These are phyloP conservation scores for Forpus xanthops DNA, from an alignment of 2,797 vertebrate genomes.

Conservation along the genomic window DNA sequence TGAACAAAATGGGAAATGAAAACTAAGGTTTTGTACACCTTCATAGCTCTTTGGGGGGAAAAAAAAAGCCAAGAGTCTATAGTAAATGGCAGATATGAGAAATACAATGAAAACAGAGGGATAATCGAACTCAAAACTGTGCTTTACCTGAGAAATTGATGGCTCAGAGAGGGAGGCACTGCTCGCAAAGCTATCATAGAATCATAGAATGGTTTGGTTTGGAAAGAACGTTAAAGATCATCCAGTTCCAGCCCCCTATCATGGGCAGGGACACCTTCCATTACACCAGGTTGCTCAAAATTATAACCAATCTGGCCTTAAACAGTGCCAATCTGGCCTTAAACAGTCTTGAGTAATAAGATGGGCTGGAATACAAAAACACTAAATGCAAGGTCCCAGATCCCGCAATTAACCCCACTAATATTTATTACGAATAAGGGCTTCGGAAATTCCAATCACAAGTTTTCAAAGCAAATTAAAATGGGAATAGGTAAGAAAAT, in stretches of 20 bases:
- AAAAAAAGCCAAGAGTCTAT: not conserved
- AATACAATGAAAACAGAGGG: not conserved
- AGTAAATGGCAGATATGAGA: not conserved
- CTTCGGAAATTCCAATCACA: not conserved
- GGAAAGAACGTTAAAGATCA: not conserved
- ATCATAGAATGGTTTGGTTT: not conserved
- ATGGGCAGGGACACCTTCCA: not conserved
- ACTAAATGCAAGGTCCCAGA: not conserved
- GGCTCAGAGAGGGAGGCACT: not conserved
- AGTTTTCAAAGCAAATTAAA: not conserved
- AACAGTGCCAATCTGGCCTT: not conserved
- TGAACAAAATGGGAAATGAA: not conserved
- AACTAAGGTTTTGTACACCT: not conserved
- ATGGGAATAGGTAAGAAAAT: not conserved
- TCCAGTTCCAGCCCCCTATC: not conserved
- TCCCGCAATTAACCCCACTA: not conserved
- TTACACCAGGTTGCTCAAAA: not conserved
- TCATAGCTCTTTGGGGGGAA: not conserved
- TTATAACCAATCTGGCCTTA: not conserved
- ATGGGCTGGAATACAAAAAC: not conserved
- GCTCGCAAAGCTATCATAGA: not conserved
- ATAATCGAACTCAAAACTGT: not conserved
- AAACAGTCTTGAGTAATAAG: not conserved
- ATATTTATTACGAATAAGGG: not conserved
- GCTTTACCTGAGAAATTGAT: not conserved